A percentile compares a stretch with the other conserved stretches of the same genome.
phyloP scores from a whole-genome alignment of 2,888 invertebrate genomes.

The Nesidiocoris tenuis region DNA sequence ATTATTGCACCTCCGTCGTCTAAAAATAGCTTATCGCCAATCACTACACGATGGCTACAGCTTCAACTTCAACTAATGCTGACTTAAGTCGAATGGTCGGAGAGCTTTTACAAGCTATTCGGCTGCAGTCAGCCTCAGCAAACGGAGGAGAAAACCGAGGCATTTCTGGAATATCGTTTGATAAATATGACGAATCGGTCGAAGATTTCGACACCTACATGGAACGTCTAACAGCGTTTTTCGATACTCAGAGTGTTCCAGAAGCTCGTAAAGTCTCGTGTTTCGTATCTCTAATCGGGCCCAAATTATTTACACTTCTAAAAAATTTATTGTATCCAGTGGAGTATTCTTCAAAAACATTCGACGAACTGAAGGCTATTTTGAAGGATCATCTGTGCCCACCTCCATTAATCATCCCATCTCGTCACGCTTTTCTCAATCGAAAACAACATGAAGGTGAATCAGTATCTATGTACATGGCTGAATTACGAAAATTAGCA shows the following conservation, averaged over 20 bases:
- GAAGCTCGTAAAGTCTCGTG: not conserved
- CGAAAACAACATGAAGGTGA: constrained; percentile 31
- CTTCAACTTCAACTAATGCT: no score
- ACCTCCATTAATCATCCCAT: constrained; percentile 12
- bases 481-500: constrained; percentile 20
- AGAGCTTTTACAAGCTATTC: no score
- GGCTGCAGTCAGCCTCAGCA: not conserved
- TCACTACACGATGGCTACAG: no score
- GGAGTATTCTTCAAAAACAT: not conserved
- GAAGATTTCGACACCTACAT: constrained; percentile 9
- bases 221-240: constrained; percentile 6
- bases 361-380: constrained; percentile 4
- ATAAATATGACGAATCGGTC: not conserved
- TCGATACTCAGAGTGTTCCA: constrained; percentile 14
- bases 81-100: no score
- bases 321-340: constrained; percentile 16
- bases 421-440: constrained; percentile 23
- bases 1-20: no score
- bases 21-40: no score
- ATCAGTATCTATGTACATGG: not conserved
- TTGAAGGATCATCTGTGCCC: constrained; percentile 5
- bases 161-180: constrained; percentile 19
- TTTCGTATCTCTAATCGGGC: constrained; percentile 17
- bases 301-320: constrained; percentile 9
- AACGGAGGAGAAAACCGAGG: constrained; percentile 1